These are phyloP conservation scores for Choreutis nemorana DNA, from an alignment of 2,888 invertebrate species.

Conservation along the genomic window DNA sequence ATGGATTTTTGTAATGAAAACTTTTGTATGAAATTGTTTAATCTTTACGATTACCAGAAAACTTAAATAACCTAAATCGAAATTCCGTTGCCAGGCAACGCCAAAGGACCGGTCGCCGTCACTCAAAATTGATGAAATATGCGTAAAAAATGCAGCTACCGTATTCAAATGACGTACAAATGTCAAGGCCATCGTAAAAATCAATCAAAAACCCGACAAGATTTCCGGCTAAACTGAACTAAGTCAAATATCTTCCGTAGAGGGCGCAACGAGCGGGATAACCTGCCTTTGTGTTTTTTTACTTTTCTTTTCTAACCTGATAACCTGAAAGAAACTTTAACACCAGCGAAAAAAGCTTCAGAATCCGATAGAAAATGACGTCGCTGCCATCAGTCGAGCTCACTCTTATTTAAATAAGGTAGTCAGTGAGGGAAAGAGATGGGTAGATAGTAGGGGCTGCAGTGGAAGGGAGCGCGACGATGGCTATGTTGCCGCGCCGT, in stretches of 20 bases:
- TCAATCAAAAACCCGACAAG: constrained; percentile 32
- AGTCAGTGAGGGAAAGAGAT: constrained; percentile 46
- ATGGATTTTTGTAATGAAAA: too few species aligned
- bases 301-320: constrained; percentile 22
- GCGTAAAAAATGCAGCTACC: too few species aligned
- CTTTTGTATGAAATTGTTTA: too few species aligned
- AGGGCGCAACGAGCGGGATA: constrained; percentile 33
- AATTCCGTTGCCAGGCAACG: too few species aligned
- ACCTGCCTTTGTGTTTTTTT: constrained; percentile 44
- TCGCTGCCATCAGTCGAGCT: constrained; percentile 27
- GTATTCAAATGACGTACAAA: too few species aligned
- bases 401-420: constrained; percentile 64
- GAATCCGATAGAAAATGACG: constrained; percentile 18
- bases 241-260: constrained; percentile 39
- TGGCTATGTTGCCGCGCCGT: constrained; percentile 48
- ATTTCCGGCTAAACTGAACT: constrained; percentile 48
- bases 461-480: constrained; percentile 30
- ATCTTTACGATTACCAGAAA: too few species aligned
- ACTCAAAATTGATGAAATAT: too few species aligned
- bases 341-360: constrained; percentile 19
- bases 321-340: constrained; percentile 22
- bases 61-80: too few species aligned
- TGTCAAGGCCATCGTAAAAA: constrained; percentile 22
- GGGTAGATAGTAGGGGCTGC: constrained; percentile 29
- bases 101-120: too few species aligned